Base-by-base conservation (phyloP, 2,888 invertebrate species). In the Linyphia triangularis region DNA sequence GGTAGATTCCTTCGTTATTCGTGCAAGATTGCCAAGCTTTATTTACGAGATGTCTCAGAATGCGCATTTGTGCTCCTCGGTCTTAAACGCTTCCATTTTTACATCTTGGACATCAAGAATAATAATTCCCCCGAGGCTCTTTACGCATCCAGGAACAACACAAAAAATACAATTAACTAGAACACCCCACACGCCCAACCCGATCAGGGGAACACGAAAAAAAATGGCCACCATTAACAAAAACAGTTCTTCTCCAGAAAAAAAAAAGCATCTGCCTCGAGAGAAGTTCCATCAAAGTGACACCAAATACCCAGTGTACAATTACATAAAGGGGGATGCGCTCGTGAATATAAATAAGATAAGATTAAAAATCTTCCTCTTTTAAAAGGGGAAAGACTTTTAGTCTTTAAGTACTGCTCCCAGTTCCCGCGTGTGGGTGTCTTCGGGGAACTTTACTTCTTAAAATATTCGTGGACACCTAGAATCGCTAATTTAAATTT, bases 401-500 rank as follows among this genome's bases (percentile, higher is more conserved):
- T 30, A 63, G 59, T 72, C 75, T 72, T 82, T 65, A 72, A 82
- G 82, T 63, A 61, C 61, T 6, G 10, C 30, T 28, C 19, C 28
- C 67, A n/a, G 61, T 19, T 78, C 63, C 78, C 78, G 26, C 37
- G 40, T 40, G 70, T 43, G 63, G 6, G 7, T 43, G 19, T 72
- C 59, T 72, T 63, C 43, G 28, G 72, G 82, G 70, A 70, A 51
- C 69, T 67, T 19, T 81, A 37, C 69, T 59, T 81, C 70, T 81
- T 81, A 28, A 51, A 67, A 70, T 81, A 81, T 81, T 81, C 81
- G 70, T 13, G 5, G 26, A 37, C 19, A 72, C 72, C 82, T 33
- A 75, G 75, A 67, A 77, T 77, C 67, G 67, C 67, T 85, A 85
- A 85, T 85, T 85, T 85, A 75, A 85, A 85, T 77, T 82, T 85